phyloP scores from a whole-genome alignment of 1,140 invertebrate species.

The Mycetomoellerius zeteki region DNA sequence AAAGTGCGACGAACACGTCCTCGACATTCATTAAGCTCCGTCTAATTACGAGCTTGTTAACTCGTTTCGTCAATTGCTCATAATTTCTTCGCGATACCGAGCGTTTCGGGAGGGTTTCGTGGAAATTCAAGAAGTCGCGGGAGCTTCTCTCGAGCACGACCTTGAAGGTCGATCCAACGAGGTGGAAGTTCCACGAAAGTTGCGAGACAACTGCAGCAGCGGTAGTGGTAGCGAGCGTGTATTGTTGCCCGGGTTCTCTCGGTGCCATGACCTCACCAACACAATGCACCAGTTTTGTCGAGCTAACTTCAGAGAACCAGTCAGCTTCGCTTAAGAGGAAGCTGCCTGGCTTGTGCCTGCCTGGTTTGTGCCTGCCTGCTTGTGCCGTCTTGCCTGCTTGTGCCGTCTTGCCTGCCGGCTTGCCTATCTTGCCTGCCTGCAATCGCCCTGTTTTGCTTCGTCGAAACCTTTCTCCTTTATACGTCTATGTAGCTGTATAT shows the following conservation, averaged over 20 bases:
- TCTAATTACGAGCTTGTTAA: slow-evolving; percentile 46
- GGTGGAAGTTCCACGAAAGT: slow-evolving; percentile 58
- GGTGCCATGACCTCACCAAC: slow-evolving; percentile 71
- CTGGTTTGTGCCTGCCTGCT: not conserved
- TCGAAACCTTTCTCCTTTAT: slow-evolving; percentile 6
- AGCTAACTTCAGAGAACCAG: slow-evolving; percentile 58
- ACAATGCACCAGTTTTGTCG: slow-evolving; percentile 56
- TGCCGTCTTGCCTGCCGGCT: too few species aligned
- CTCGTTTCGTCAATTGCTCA: slow-evolving; percentile 33
- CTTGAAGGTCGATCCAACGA: slow-evolving; percentile 62
- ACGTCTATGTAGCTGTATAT: not conserved
- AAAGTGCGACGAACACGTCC: not conserved
- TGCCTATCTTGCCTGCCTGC: not conserved
- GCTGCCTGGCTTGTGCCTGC: not conserved
- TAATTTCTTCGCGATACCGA: slow-evolving; percentile 9
- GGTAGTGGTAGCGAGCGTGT: slow-evolving; percentile 26
- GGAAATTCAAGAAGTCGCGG: slow-evolving; percentile 48
- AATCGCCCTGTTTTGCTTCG: not conserved
- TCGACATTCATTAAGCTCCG: not conserved
- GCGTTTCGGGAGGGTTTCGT: not conserved
- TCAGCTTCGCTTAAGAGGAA: slow-evolving; percentile 30
- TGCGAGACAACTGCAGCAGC: slow-evolving; percentile 46
- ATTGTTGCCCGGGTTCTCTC: slow-evolving; percentile 56
- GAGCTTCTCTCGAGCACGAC: slow-evolving; percentile 45
- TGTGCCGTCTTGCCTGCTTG: not conserved